Base-by-base conservation (phyloP, 2,888 invertebrate species). In the Nezara viridula region DNA sequence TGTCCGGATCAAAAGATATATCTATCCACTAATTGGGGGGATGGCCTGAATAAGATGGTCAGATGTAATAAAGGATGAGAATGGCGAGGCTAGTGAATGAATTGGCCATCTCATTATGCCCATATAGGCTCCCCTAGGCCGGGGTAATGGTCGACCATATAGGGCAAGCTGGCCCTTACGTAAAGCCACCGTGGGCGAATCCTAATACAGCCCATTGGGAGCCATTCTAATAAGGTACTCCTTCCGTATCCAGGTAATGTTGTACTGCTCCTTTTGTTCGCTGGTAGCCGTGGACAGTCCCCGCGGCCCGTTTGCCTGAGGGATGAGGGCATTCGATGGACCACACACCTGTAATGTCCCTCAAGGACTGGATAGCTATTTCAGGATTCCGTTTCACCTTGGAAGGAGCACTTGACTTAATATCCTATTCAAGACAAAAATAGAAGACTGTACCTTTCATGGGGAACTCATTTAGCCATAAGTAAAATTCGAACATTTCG, bases 91-190 rank as follows among this genome's bases (percentile, higher is more conserved):
- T 40, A 47, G 40, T 86, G 86, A 86, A 86, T 86, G 86, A 86
- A 86, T 86, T 86, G 86, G 60, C 86, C 86, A 86, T 86, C 86
- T 86, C 86, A 86, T 86, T 86, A 86, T 86, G 86, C 55, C 86
- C 86, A 86, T 86, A 86, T 86, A 86, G 52, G 50, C 50, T 52
- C 60, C 12, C 40, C 86, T 52, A 21, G 21, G 40, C 55, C 16
- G 50, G 50, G 86, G 86, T 86, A 86, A 86, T 86, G 86, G 86
- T 37, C 86, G 40, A 16, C 86, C 86, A 21, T 86, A 86, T 86
- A 86, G 32, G 86, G 86, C 50, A 40, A 37, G 14, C 32, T 32
- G 86, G 86, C 40, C 86, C 86, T 86, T 86, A 86, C 86, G 52
- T 86, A 52, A 86, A 86, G 60, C 50, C 86, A 86, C 86, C 52